A percentile compares a stretch with the other conserved stretches of the same genome.
Conservation (phyloP, 2,113 vertebrate species). For the Nerophis lumbriciformis region DNA sequence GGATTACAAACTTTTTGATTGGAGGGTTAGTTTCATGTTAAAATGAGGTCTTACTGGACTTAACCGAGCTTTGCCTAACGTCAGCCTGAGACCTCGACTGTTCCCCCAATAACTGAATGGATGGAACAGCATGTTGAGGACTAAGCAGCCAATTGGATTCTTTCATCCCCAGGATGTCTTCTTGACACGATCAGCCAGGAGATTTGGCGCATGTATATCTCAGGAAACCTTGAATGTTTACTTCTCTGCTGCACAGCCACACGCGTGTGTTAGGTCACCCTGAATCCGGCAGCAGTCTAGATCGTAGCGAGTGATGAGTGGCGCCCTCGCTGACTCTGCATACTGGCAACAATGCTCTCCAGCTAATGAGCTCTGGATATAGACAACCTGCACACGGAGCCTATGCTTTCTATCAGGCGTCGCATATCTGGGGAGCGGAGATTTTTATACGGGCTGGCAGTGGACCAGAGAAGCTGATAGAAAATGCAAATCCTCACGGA, state of each 20-base stretch:
- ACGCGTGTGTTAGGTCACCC: conserved; percentile 54
- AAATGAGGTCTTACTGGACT: too few relatives aligned
- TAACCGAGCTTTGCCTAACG: too few relatives aligned
- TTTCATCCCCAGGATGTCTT: too few relatives aligned
- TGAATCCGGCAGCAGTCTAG: conserved; percentile 59
- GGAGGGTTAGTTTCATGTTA: too few relatives aligned
- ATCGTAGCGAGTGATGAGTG: conserved; percentile 59
- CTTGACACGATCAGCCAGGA: too few relatives aligned
- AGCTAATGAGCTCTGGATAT: conserved; percentile 66
- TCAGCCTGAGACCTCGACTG: too few relatives aligned
- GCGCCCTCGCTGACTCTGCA: conserved; percentile 69
- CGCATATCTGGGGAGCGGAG: conserved; percentile 53
- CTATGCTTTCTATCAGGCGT: conserved; percentile 62
- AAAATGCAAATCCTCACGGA: conserved; percentile 63
- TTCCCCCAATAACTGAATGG: too few relatives aligned
- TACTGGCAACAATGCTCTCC: conserved; percentile 69
- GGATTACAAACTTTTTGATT: too few relatives aligned
- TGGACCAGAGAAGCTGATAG: conserved; percentile 57
- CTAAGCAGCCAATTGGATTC: too few relatives aligned
- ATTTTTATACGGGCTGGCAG: conserved; percentile 55
- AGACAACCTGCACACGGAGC: conserved; percentile 47
- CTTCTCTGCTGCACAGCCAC: conserved; percentile 21
- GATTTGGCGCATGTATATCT: too few relatives aligned
- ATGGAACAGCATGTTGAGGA: too few relatives aligned
- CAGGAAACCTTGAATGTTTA: background rate